phyloP scores from a whole-genome alignment of 2,888 invertebrate genomes.

The Leptinotarsa tumamoca region DNA sequence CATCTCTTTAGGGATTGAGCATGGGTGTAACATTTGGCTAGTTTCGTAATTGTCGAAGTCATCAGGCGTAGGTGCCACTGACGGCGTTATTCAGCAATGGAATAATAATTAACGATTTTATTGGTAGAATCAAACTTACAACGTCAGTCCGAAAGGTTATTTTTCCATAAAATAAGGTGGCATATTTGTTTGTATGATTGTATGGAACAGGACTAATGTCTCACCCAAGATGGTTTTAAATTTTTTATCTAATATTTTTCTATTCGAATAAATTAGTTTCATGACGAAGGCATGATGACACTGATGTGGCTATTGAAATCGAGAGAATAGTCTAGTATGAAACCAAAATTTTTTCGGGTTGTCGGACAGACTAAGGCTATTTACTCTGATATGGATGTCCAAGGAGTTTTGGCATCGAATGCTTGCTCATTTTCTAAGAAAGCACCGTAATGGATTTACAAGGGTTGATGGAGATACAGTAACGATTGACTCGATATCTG shows the following conservation, averaged over 20 bases:
- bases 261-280: conserved; percentile 15
- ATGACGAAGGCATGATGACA: neutral
- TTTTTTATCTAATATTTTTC: neutral
- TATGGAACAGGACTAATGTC: conserved; percentile 3
- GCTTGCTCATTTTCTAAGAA: neutral
- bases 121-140: no score
- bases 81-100: no score
- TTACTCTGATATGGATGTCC: neutral
- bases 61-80: no score
- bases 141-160: conserved; percentile 7
- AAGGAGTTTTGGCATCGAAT: neutral
- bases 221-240: conserved; percentile 10
- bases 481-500: neutral
- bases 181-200: neutral
- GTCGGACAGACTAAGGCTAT: neutral
- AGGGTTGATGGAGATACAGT: conserved; percentile 5
- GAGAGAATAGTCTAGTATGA: conserved; percentile 3
- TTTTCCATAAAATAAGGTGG: conserved; percentile 16
- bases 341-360: neutral
- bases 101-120: no score
- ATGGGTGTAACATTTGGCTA: no score
- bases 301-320: neutral
- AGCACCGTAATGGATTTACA: neutral
- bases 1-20: no score
- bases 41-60: no score